These are phyloP conservation scores for Alviniconcha marisindica DNA, from an alignment of 1,140 invertebrate genomes.

Conservation along the genomic window DNA sequence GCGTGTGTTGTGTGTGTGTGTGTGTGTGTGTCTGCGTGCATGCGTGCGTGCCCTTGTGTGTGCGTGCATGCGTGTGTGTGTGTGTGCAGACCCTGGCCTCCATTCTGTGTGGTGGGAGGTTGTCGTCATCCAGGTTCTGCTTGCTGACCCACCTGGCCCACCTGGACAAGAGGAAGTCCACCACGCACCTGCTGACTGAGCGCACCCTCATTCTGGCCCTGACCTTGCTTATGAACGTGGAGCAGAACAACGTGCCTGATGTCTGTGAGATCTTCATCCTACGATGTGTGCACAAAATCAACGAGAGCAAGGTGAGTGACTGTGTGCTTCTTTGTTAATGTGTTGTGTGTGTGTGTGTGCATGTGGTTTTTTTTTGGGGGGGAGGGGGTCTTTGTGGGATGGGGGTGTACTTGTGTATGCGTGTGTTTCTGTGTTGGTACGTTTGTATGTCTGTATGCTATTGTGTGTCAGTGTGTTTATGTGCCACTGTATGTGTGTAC, in stretches of 20 bases:
- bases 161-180: conserved; percentile 10
- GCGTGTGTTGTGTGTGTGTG: neutral
- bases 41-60: no score
- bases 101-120: conserved; percentile 34
- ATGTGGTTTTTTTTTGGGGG: neutral
- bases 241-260: conserved; percentile 40
- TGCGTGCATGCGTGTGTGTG: no score
- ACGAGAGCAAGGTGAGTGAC: neutral
- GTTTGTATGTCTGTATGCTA: no score
- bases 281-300: conserved; percentile 26
- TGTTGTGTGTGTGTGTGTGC: no score
- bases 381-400: no score
- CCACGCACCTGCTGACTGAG: conserved; percentile 49
- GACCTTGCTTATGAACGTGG: conserved; percentile 57
- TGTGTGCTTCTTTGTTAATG: no score
- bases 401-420: no score
- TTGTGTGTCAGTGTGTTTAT: no score
- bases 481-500: no score
- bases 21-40: no score
- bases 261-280: conserved; percentile 48
- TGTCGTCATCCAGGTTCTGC: conserved; percentile 22
- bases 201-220: conserved; percentile 53
- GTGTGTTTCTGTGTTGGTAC: no score
- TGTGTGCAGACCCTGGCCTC: conserved; percentile 5
- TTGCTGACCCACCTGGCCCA: conserved; percentile 35